Evolutionary conservation across 2,797 vertebrate genomes (phyloP).

Genomic region (Thaleichthys pacificus): DNA sequence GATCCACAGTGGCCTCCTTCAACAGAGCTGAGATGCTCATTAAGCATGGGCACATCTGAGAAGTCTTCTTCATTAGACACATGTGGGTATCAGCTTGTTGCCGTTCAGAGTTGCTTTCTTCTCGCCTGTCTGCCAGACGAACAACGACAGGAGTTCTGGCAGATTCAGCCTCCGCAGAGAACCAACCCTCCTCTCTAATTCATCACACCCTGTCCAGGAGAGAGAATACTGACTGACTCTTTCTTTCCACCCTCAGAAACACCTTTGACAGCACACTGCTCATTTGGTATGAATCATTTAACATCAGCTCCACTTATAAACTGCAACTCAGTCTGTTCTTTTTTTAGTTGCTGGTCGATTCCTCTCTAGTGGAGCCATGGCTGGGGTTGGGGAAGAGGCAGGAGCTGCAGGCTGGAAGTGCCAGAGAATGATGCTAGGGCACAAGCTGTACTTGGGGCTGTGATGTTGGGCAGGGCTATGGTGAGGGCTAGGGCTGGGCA

Average conservation of each 20-base stretch:
- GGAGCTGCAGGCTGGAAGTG: no score
- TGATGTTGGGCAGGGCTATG: no score
- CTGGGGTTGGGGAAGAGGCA: no score
- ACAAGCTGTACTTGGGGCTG: no score
- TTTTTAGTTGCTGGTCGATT: not conserved
- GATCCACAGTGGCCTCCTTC: constrained; percentile 16
- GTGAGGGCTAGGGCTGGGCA: no score
- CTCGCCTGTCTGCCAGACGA: constrained; percentile 23
- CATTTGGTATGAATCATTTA: constrained; percentile 40
- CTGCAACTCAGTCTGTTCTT: constrained; percentile 7
- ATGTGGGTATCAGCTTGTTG: constrained; percentile 19
- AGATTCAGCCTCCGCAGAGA: constrained; percentile 34
- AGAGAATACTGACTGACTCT: not conserved
- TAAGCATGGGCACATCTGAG: constrained; percentile 13
- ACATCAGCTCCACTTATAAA: constrained; percentile 15
- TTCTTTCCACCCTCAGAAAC: constrained; percentile 38
- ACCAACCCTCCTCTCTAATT: constrained; percentile 35
- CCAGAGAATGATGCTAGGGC: no score
- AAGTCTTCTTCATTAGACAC: constrained; percentile 27
- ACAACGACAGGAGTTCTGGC: constrained; percentile 32
- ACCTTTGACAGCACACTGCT: constrained; percentile 30
- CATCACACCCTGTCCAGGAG: constrained; percentile 17
- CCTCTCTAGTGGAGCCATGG: not conserved
- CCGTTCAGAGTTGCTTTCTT: constrained; percentile 36
- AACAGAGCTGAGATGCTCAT: constrained; percentile 6